phyloP scores from a whole-genome alignment of 2,113 vertebrate genomes.

The Leucoraja erinaceus region DNA sequence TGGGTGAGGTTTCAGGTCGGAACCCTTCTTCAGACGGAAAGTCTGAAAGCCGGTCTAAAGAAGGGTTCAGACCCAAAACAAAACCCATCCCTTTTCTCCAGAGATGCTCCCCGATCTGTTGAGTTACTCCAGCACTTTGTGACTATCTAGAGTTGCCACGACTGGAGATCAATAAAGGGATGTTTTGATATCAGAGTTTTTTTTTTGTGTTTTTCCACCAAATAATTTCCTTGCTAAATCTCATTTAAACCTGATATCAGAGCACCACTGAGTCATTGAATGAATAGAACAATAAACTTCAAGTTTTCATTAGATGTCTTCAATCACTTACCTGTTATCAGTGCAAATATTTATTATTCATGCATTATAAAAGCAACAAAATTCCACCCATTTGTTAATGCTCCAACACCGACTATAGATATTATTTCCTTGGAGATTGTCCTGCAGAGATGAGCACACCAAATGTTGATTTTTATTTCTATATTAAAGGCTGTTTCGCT shows the following conservation, averaged over 20 bases:
- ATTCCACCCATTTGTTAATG: neutral
- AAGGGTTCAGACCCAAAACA: too few relatives aligned
- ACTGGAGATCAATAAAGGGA: neutral
- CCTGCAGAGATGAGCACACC: too few relatives aligned
- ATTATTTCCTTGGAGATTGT: too few relatives aligned
- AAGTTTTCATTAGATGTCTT: neutral
- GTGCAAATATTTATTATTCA: neutral
- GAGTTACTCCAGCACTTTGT: neutral
- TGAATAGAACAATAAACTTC: neutral
- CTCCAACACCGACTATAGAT: neutral
- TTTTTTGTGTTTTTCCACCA: neutral
- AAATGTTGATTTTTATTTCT: too few relatives aligned
- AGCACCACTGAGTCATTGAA: neutral
- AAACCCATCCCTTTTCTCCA: too few relatives aligned
- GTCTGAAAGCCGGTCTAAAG: too few relatives aligned
- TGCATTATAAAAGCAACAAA: neutral
- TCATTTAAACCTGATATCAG: neutral
- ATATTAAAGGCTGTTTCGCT: neutral
- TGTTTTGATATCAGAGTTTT: neutral
- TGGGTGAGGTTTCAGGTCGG: too few relatives aligned
- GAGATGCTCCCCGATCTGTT: too few relatives aligned
- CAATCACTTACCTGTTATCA: neutral
- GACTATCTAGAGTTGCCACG: neutral
- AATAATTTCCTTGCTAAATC: neutral
- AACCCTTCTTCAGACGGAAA: too few relatives aligned